Base-by-base conservation (phyloP, 1,140 invertebrate species). In the Drosophila athabasca region DNA sequence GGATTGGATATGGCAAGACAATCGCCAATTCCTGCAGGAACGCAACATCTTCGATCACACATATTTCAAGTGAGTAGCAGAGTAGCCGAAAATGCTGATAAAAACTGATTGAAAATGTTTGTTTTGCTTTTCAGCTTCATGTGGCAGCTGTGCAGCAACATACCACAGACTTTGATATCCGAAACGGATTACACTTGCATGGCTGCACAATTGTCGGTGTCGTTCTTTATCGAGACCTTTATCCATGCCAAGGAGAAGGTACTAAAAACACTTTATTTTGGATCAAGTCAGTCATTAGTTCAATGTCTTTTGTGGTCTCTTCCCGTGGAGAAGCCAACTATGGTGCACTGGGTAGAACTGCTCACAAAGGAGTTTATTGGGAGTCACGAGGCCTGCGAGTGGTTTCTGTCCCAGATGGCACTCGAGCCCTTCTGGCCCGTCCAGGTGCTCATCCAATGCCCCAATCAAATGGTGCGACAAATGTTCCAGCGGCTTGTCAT, bases 211-310 rank as follows among this genome's bases (percentile, higher is more conserved):
- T 92, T 99, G 6, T 97, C 97, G 1, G 97, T 97, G 0, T 97
- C 97, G 0, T 99, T 99, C 92, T 98, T 99, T 72, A 95, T 99
- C 59, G 98, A 99, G 93, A 98, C 97, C 0, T 97, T 98, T 76
- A 98, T 99, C 91, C 97, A 99, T 92, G 97, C 97, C 17, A 98
- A 98, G 92, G 98, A 99, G 92, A 98, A 98, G 94, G 95, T 96
- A 7, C 22, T 17, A 17, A 6, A 43, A 24, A 2, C 11, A 44
- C 7, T 49, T 24, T 35, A 24, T 17, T 31, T 60, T 26, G 29
- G 24, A 9, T 51, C 6, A 8, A 11, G 39, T 43, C n/a, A 13
- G 3, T 19, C 24, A 31, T 19, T 58, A 24, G 13, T 44, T 26
- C 9, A 41, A 31, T 19, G 57, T 15, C 31, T 46, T 26, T 58